Evolutionary conservation across 1,140 invertebrate genomes (phyloP), one percentile per base, ranked within the genome.

Genomic region (Musca vetustissima): DNA sequence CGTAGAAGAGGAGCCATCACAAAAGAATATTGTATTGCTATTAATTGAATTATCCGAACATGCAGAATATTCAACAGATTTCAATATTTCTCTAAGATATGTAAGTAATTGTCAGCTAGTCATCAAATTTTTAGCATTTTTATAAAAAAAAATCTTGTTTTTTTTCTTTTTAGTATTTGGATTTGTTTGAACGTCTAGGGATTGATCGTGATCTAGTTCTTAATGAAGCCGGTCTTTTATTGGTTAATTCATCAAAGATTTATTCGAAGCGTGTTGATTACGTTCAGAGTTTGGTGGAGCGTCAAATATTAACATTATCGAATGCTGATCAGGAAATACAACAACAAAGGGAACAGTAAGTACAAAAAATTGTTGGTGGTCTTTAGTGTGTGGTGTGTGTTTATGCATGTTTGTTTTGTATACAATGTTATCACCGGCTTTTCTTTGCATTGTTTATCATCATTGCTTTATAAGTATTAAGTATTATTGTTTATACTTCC

Each of bases 21-120:
- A 73, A 19, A 47, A 67, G 17, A 69, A 65, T 17, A 70, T 81
- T 17, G 53, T 78, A 1, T 6, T 53, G 15, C 19, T 79, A 25
- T 66, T 81, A 11, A 76, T 79, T 19, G 79, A 81, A 48, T 22
- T 81, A 1, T 76, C 79, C 0, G 77, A 79, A 22, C 77, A 78
- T 43, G 70, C 72, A 2, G 76, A 81, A 43, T 77, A 72, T 55
- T 74, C 76, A 13, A 74, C 74, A 11, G 77, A 81, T 47, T 67
- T 79, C 24, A 70, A 71, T 2, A 61, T 81, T 21, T 74, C 77
- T 9, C 64, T 78, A 4, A 28, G 17, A 69, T 81, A 77, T 70
- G 79, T 81, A 71, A 75, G 77, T 69, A 24, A 6, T n/a, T n/a
- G n/a, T n/a, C n/a, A n/a, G n/a, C n/a, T n/a, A n/a, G 11, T 28